Conservation (phyloP, 2,113 vertebrate genomes). For the Chitala chitala region DNA sequence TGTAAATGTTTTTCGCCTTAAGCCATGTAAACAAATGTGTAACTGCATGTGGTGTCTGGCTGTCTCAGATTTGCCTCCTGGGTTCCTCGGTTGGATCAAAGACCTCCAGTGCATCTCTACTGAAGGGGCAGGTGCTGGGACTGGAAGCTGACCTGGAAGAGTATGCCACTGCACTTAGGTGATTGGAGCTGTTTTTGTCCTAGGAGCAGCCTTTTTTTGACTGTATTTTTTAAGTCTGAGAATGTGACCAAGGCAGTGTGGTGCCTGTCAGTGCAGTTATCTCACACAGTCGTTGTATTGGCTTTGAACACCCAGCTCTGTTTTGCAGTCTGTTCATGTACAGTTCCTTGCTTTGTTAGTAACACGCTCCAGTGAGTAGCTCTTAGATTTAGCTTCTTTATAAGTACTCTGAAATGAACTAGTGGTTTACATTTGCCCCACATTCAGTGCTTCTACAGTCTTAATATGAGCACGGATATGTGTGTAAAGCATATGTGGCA, state of each 20-base stretch:
- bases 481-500: background rate
- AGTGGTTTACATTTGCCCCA: background rate
- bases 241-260: background rate
- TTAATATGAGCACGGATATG: background rate
- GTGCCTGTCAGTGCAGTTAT: no score
- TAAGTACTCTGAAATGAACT: no score
- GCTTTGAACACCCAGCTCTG: no score
- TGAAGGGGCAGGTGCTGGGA: conserved; percentile 74
- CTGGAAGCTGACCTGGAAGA: conserved; percentile 77
- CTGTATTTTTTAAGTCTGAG: background rate
- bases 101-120: conserved; percentile 56
- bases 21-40: background rate
- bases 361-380: no score
- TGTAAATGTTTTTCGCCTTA: background rate
- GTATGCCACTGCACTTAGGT: conserved; percentile 78
- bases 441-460: background rate
- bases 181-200: conserved; percentile 31
- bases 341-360: no score
- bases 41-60: background rate
- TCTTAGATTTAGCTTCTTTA: no score
- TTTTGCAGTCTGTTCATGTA: background rate
- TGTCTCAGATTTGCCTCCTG: conserved; percentile 64
- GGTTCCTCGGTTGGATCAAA: conserved; percentile 53
- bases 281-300: no score
- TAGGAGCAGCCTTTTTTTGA: background rate